Evolutionary conservation across 2,888 invertebrate genomes (phyloP).

Genomic region (Diploptera punctata): DNA sequence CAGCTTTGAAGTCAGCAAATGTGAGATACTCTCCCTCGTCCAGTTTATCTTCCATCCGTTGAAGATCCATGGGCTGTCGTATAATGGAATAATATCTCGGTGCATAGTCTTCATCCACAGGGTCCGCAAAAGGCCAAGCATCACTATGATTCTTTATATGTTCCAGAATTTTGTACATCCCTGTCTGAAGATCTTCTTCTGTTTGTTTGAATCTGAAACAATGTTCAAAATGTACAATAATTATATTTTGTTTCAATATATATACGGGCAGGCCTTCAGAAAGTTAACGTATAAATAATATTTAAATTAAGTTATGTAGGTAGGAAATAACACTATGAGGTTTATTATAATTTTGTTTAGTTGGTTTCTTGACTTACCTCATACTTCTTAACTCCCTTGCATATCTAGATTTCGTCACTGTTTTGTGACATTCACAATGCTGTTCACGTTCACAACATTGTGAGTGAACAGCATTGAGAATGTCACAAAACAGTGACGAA

Average conservation of each 20-base stretch:
- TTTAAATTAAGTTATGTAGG: not conserved
- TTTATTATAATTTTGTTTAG: not conserved
- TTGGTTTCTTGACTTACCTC: too few species aligned
- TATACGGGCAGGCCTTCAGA: too few species aligned
- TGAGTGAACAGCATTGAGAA: too few species aligned
- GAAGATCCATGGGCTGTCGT: slow-evolving; percentile 83
- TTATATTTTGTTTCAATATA: too few species aligned
- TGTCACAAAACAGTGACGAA: not conserved
- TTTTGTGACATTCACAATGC: too few species aligned
- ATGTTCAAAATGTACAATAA: too few species aligned
- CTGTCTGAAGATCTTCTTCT: slow-evolving; percentile 85
- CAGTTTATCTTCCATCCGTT: slow-evolving; percentile 85
- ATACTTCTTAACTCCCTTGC: too few species aligned
- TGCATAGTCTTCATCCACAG: slow-evolving; percentile 91
- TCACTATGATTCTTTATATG: slow-evolving; percentile 87
- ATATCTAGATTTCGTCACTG: too few species aligned
- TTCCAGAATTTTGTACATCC: slow-evolving; percentile 91
- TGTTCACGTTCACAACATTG: too few species aligned
- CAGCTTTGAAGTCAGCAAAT: slow-evolving; percentile 81
- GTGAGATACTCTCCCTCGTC: slow-evolving; percentile 81
- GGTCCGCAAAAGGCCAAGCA: slow-evolving; percentile 94
- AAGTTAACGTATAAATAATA: too few species aligned
- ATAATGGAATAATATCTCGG: slow-evolving; percentile 71
- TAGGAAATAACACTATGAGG: too few species aligned
- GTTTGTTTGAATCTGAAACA: slow-evolving; percentile 76